Base-by-base conservation (phyloP, 2,888 invertebrate species). In the Pyrocoelia pectoralis region DNA sequence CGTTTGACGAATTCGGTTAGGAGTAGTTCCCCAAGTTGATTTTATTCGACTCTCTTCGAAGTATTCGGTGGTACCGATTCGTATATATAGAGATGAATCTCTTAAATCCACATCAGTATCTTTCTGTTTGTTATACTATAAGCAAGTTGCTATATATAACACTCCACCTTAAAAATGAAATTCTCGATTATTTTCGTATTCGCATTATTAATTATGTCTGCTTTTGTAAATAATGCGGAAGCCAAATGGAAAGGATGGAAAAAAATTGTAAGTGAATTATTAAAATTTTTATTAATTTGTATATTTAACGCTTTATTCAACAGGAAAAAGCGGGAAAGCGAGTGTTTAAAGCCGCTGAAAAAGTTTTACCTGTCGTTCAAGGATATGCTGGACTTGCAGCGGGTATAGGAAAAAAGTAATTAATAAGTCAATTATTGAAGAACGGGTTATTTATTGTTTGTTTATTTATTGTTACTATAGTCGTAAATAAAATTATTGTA, bases 171-270 rank as follows among this genome's bases (percentile, higher is more conserved):
- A n/a, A n/a, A n/a, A n/a, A 70, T 69, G 70, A 69, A 69, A 57
- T 66, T 70, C 43, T 61, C 61, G 13, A 54, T 53, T 12, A 24
- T 70, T 13, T 69, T 72, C 43, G 29, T 70, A 12, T 60, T 70
- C 14, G 67, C 61, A 10, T 53, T 72, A 2, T 14, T 70, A 1
- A 55, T 68, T n/a, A 18, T 72, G 15, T 58, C 68, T 29, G 70
- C 68, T 10, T 52, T 73, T 13, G 57, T 70, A 12, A 67, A 65
- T 10, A 69, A 69, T 59, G 60, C 66, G n/a, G 71, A 73, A 50
- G 72, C 72, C 8, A 69, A 69, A 55, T 72, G 73, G 70, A 74
- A 73, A 54, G 67, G 73, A 13, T 73, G 70, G 68, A 69, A 67
- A 50, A 72, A 74, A 73, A 65, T 73, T 65, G 74, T 74, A 72